Percentiles rank a stretch among this genome's conserved stretches.
Conservation (phyloP, 1,140 invertebrate genomes). For the Zaprionus kolodkinae region DNA sequence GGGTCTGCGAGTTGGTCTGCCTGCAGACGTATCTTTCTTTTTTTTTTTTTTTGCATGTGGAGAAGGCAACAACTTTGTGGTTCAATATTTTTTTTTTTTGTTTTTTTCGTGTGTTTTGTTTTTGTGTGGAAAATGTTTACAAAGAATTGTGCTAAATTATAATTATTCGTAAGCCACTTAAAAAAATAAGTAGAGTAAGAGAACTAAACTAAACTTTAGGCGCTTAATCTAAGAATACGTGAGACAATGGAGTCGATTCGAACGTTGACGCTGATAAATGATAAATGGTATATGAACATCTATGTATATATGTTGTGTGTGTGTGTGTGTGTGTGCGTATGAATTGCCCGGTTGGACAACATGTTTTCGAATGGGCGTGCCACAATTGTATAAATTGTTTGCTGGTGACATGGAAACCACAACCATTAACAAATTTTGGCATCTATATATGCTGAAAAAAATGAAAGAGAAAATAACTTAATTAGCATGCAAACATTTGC, state of each 20-base stretch:
- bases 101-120: constrained; percentile 18
- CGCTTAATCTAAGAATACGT: constrained; percentile 56
- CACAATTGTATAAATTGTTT: constrained; percentile 16
- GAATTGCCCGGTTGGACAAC: constrained; percentile 13
- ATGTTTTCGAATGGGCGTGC: constrained; percentile 27
- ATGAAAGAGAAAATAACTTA: background rate
- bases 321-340: constrained; percentile 6
- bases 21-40: constrained; percentile 69
- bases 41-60: constrained; percentile 35
- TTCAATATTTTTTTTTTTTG: constrained; percentile 14
- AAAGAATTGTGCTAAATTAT: constrained; percentile 79
- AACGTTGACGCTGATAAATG: constrained; percentile 28
- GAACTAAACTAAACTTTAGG: constrained; percentile 48
- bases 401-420: constrained; percentile 66
- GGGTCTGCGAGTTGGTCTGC: constrained; percentile 70
- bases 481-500: background rate
- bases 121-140: constrained; percentile 59
- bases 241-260: constrained; percentile 34
- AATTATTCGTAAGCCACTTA: constrained; percentile 61
- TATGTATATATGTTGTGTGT: constrained; percentile 23
- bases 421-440: constrained; percentile 80
- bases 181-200: constrained; percentile 32
- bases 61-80: constrained; percentile 66
- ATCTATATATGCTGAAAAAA: constrained; percentile 70
- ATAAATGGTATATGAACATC: constrained; percentile 18